Percentiles rank a stretch among this genome's conserved stretches.
Conservation (phyloP, 2,797 vertebrate species). For the Streptopelia turtur region DNA sequence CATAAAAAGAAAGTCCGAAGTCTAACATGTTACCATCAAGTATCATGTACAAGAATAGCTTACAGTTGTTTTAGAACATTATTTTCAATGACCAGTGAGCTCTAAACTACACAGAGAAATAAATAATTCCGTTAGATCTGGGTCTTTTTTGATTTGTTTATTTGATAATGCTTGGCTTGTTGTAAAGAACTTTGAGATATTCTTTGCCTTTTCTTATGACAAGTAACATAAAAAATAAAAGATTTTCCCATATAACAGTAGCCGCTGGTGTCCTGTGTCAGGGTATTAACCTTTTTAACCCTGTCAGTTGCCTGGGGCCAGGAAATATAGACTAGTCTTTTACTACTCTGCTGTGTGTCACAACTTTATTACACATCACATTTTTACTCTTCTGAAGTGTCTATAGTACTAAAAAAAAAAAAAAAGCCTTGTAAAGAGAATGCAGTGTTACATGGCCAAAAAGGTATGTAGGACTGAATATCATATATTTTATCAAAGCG, state of each 20-base stretch:
- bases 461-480: constrained; percentile 31
- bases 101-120: neutral
- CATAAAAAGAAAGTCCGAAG: neutral
- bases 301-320: constrained; percentile 56
- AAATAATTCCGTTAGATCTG: neutral
- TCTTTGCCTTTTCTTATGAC: constrained; percentile 25
- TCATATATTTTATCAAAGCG: constrained; percentile 48
- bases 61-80: neutral
- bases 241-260: constrained; percentile 63
- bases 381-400: constrained; percentile 66
- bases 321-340: constrained; percentile 66
- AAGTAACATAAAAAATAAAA: constrained; percentile 58
- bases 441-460: constrained; percentile 14
- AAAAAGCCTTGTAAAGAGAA: constrained; percentile 27
- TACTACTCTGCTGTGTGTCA: constrained; percentile 66
- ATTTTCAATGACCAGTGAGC: neutral
- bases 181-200: neutral
- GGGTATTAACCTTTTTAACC: constrained; percentile 72
- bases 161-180: neutral
- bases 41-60: neutral
- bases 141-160: neutral
- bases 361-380: constrained; percentile 67
- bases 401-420: constrained; percentile 39
- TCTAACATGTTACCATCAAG: neutral
- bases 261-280: constrained; percentile 61